Percentiles rank a stretch among this genome's conserved stretches.
phyloP scores from a whole-genome alignment of 2,888 invertebrate species.

The Polymixis flavicincta region DNA sequence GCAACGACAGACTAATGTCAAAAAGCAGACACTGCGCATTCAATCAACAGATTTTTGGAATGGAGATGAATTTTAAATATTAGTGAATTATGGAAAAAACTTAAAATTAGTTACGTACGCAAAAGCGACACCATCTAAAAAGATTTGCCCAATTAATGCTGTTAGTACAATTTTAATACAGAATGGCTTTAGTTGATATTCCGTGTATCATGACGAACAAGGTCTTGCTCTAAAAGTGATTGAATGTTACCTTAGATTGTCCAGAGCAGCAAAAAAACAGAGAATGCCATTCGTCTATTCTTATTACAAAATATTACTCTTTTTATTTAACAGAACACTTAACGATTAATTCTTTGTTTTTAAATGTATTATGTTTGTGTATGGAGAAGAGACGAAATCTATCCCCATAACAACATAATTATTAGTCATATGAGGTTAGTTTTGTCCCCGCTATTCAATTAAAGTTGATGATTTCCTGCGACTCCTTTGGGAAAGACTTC shows the following conservation, averaged over 20 bases:
- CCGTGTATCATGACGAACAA: neutral
- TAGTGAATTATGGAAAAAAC: neutral
- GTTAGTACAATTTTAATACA: constrained; percentile 12
- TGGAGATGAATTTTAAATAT: neutral
- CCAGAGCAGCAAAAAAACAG: constrained; percentile 37
- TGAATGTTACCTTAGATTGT: constrained; percentile 30
- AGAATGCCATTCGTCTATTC: constrained; percentile 5
- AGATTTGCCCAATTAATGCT: constrained; percentile 46
- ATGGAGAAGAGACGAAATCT: constrained; percentile 17
- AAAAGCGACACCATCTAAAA: constrained; percentile 38
- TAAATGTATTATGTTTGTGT: constrained; percentile 4
- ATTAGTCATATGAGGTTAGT: constrained; percentile 25
- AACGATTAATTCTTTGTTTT: neutral
- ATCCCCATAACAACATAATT: neutral
- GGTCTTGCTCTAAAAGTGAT: neutral
- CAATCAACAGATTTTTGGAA: neutral
- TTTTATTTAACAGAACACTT: neutral
- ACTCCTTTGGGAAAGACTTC: neutral
- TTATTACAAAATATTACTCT: neutral
- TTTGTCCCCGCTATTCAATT: constrained; percentile 14
- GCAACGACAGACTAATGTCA: neutral
- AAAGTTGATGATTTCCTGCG: neutral
- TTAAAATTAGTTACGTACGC: constrained; percentile 7
- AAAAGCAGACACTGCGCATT: neutral
- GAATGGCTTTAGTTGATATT: constrained; percentile 3